phyloP scores from a whole-genome alignment of 2,888 invertebrate genomes.

The Esperia sulphurella region DNA sequence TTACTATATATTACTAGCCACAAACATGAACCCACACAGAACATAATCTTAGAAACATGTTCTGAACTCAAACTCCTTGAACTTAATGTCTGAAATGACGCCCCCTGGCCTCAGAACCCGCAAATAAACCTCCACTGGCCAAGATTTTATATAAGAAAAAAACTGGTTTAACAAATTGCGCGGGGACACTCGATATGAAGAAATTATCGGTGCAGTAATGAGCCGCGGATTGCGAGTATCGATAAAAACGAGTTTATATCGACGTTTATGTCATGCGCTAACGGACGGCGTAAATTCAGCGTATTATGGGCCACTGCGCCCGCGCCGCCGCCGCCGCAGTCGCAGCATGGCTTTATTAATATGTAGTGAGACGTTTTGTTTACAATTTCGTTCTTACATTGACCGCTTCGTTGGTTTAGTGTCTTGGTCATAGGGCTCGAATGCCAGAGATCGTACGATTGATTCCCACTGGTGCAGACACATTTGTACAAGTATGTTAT shows the following conservation, averaged over 20 bases:
- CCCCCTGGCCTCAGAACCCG: too few relatives aligned
- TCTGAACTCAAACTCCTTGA: too few relatives aligned
- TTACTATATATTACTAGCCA: too few relatives aligned
- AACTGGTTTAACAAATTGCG: conserved; percentile 37
- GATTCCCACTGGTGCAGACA: too few relatives aligned
- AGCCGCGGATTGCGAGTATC: conserved; percentile 51
- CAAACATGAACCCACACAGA: too few relatives aligned
- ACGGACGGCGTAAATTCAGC: conserved; percentile 59
- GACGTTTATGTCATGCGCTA: conserved; percentile 55
- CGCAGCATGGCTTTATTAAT: conserved; percentile 56
- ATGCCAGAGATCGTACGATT: too few relatives aligned
- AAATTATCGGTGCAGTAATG: conserved; percentile 57
- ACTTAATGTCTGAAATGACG: too few relatives aligned
- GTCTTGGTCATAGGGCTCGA: too few relatives aligned
- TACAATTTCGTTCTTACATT: neutral
- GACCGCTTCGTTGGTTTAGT: too few relatives aligned
- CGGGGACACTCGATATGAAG: conserved; percentile 42
- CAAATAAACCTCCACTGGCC: too few relatives aligned
- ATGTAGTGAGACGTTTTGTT: conserved; percentile 24
- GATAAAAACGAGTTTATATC: conserved; percentile 63
- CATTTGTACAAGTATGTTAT: too few relatives aligned
- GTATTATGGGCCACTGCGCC: conserved; percentile 27
- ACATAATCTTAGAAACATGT: too few relatives aligned
- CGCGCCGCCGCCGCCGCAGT: conserved; percentile 26
- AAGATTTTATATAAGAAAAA: conserved; percentile 32